Percentiles rank a stretch among this genome's conserved stretches.
Conservation (phyloP, 2,797 vertebrate genomes). For the Poecilia picta region DNA sequence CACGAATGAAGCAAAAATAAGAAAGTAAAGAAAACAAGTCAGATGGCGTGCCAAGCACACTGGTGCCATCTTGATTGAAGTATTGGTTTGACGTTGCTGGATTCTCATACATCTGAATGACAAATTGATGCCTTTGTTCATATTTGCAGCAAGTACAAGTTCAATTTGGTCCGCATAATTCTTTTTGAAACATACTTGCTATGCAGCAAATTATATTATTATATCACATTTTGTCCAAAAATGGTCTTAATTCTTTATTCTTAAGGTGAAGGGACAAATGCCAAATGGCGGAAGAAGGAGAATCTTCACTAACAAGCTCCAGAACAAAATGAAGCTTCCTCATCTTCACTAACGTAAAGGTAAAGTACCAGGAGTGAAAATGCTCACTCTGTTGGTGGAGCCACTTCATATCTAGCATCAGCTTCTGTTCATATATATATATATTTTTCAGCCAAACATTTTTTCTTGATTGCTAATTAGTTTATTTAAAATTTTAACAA, state of each 20-base stretch:
- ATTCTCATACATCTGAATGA: not conserved
- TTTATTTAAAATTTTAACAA: constrained; percentile 75
- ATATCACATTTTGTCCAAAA: not conserved
- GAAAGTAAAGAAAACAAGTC: not conserved
- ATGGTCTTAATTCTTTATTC: not conserved
- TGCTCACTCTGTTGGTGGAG: constrained; percentile 22
- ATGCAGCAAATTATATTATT: not conserved
- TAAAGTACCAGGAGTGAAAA: constrained; percentile 42
- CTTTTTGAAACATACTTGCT: not conserved
- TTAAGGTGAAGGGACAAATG: not conserved
- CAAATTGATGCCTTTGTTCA: not conserved
- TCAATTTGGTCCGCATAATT: not conserved
- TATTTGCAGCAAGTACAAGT: not conserved
- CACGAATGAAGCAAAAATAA: not conserved
- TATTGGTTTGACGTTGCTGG: not conserved
- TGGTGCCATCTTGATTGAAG: not conserved
- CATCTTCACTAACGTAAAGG: constrained; percentile 10
- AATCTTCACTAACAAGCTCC: not conserved
- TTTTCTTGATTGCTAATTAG: constrained; percentile 47
- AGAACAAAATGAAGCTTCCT: constrained; percentile 32
- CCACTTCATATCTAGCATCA: constrained; percentile 5
- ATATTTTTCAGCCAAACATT: constrained; percentile 40
- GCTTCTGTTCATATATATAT: constrained; percentile 22
- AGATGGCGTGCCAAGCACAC: not conserved
- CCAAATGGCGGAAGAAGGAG: not conserved